A percentile compares a stretch with the other conserved stretches of the same genome.
Evolutionary conservation across 2,113 vertebrate species (phyloP).

Genomic region (Caloenas nicobarica): DNA sequence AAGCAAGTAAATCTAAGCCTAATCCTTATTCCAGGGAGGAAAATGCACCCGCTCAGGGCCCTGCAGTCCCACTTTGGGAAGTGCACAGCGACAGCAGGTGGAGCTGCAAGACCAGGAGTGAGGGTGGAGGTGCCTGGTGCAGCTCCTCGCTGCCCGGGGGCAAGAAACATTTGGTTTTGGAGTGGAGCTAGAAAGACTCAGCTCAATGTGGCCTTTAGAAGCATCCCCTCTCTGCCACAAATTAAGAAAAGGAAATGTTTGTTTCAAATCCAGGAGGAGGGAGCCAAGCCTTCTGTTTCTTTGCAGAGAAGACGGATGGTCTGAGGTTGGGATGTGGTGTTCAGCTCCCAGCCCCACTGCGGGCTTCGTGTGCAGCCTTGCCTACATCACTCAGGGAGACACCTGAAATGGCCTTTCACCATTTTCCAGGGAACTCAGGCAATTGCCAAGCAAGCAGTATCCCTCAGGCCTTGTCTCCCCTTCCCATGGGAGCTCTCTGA

Average conservation of each 20-base stretch:
- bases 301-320: not conserved
- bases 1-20: not conserved
- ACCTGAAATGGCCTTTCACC: not conserved
- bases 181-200: not conserved
- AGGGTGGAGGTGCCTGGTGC: rapidly evolving
- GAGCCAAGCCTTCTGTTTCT: not conserved
- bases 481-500: not conserved
- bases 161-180: rapidly evolving
- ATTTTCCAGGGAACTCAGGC: not conserved
- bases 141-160: not conserved
- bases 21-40: rapidly evolving
- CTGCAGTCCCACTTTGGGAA: not conserved
- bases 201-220: rapidly evolving
- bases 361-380: not conserved
- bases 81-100: constrained; percentile 20
- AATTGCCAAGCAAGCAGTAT: not conserved
- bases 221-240: not conserved
- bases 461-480: not conserved
- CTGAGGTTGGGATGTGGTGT: not conserved
- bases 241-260: not conserved
- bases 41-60: rapidly evolving
- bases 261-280: not conserved
- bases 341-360: rapidly evolving
- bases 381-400: not conserved
- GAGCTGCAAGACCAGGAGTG: constrained; percentile 24